phyloP scores from a whole-genome alignment of 2,113 vertebrate genomes.

The Antennarius striatus region DNA sequence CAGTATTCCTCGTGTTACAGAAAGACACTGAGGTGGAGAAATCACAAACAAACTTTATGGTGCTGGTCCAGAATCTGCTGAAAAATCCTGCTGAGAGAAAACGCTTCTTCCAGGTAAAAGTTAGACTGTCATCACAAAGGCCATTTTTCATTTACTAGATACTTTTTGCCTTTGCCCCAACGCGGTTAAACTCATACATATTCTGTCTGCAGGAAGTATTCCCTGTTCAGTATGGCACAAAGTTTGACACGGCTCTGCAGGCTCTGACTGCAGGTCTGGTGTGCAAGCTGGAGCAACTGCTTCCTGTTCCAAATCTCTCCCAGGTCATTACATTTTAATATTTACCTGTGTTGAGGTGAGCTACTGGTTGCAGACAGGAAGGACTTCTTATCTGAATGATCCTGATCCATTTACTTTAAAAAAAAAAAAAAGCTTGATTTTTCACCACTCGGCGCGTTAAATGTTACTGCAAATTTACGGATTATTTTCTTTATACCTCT shows the following conservation, averaged over 20 bases:
- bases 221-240: conserved; percentile 69
- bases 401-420: too few relatives aligned
- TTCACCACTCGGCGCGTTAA: background rate
- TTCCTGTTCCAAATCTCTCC: conserved; percentile 74
- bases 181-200: background rate
- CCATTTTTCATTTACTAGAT: background rate
- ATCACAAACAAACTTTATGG: conserved; percentile 76
- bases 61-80: conserved; percentile 71
- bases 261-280: conserved; percentile 70
- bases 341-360: background rate
- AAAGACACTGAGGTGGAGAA: conserved; percentile 71
- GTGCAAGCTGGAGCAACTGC: conserved; percentile 74
- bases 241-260: conserved; percentile 74
- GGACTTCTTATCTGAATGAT: background rate
- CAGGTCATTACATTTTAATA: conserved; percentile 50
- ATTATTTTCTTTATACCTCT: background rate
- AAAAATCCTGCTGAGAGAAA: conserved; percentile 64
- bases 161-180: too few relatives aligned
- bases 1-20: conserved; percentile 29
- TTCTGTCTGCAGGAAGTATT: conserved; percentile 68
- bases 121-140: background rate
- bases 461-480: too few relatives aligned
- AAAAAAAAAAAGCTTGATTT: too few relatives aligned
- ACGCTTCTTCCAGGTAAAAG: conserved; percentile 69
- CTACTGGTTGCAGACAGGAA: background rate